Base-by-base conservation (phyloP, 2,888 invertebrate species). In the Hedychridium roseum region DNA sequence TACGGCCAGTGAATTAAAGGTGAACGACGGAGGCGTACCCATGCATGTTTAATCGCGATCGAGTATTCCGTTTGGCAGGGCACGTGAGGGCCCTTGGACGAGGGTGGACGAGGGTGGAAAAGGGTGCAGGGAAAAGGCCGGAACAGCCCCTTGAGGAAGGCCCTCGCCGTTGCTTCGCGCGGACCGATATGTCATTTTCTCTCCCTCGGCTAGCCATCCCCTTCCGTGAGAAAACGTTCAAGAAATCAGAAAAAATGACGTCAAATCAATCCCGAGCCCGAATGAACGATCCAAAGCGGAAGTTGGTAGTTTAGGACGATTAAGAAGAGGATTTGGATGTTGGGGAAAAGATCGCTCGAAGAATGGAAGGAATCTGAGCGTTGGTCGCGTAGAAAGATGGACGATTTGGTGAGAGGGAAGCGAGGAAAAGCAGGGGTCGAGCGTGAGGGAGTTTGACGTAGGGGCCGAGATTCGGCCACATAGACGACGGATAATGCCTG, bases 21-120 rank as follows among this genome's bases (percentile, higher is more conserved):
- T 68, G 67, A 68, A 64, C 63, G 62, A 50, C 55, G 57, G 57
- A 71, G 70, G 69, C 71, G 71, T 71, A 62, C 43, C 63, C 67
- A 75, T 72, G 71, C 71, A 73, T 73, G 69, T 73, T 75, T 75
- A 73, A 74, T 73, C 71, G 67, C 65, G 70, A 74, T 75, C 69
- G 73, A 67, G 70, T 75, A 75, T 75, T 75, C 74, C 70, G 73
- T 75, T 74, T 74, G 71, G 68, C n/a, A 65, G 69, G 62, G 60
- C 60, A 64, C 53, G 50, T 53, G 61, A 51, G 55, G 38, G 35
- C 57, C 55, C 54, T 42, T 31, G 53, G 55, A 50, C 59, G 45
- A 51, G 57, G 43, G 48, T 43, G 49, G 44, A 51, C 38, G 41
- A 45, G 35, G 46, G 51, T 23, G 40, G 14, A 16, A 42, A 48